Evolutionary conservation across 2,888 invertebrate species (phyloP).

Genomic region (Thera obeliscata): DNA sequence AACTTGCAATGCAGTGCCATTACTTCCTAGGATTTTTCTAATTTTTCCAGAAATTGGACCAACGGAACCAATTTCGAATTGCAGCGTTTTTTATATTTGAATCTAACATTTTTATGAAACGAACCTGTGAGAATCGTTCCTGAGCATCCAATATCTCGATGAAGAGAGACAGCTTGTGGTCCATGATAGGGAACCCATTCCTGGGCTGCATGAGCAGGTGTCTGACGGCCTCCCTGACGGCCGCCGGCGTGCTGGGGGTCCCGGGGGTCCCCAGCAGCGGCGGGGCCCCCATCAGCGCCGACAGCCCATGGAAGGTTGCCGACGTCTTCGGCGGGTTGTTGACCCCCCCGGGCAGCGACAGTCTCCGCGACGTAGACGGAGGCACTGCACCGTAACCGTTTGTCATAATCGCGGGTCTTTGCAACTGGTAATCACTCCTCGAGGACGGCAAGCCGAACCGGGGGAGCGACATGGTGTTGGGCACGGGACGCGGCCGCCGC

Average conservation of each 20-base stretch:
- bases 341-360: slow-evolving; percentile 83
- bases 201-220: slow-evolving; percentile 88
- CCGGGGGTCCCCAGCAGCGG: slow-evolving; percentile 66
- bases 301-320: slow-evolving; percentile 86
- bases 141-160: slow-evolving; percentile 93
- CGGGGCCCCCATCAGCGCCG: slow-evolving; percentile 63
- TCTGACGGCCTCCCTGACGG: slow-evolving; percentile 88
- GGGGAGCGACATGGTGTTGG: slow-evolving; percentile 70
- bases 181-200: slow-evolving; percentile 90
- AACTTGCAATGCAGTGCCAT: slow-evolving; percentile 17
- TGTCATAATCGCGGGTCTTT: slow-evolving; percentile 81
- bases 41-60: slow-evolving; percentile 7
- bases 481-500: slow-evolving; percentile 78
- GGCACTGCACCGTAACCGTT: slow-evolving; percentile 80
- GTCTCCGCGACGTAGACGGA: slow-evolving; percentile 78
- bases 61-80: not conserved
- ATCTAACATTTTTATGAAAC: not conserved
- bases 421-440: slow-evolving; percentile 86
- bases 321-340: slow-evolving; percentile 84
- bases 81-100: not conserved
- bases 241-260: slow-evolving; percentile 85
- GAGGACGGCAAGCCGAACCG: slow-evolving; percentile 83
- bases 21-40: slow-evolving; percentile 12
- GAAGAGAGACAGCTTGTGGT: slow-evolving; percentile 91
- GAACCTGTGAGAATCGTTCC: slow-evolving; percentile 90